A percentile compares a stretch with the other conserved stretches of the same genome.
Evolutionary conservation across 2,888 invertebrate species (phyloP).

Genomic region (Lasius fuliginosus): DNA sequence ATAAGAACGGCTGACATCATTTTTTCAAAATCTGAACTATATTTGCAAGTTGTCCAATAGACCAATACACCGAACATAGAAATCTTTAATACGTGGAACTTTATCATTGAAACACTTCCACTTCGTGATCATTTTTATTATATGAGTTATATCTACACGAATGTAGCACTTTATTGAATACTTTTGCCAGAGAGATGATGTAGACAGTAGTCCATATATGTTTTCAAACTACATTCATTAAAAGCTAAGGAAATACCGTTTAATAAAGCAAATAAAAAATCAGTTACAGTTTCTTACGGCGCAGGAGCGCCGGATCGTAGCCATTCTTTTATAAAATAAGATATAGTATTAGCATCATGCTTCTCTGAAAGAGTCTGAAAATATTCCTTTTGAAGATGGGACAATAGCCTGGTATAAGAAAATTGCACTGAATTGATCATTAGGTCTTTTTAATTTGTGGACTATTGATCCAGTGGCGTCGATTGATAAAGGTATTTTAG

Average conservation of each 20-base stretch:
- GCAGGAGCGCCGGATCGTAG: background rate
- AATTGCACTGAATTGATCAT: slow-evolving; percentile 10
- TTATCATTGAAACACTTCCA: no score
- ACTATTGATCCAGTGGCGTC: slow-evolving; percentile 13
- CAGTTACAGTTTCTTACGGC: background rate
- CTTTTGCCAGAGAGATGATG: background rate
- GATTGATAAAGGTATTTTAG: slow-evolving; percentile 3
- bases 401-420: slow-evolving; percentile 6
- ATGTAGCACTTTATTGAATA: slow-evolving; percentile 10
- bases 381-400: background rate
- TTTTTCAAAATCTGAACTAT: no score
- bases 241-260: background rate
- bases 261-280: slow-evolving; percentile 9
- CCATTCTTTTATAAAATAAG: slow-evolving; percentile 14
- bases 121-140: no score
- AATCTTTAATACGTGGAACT: no score
- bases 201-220: background rate
- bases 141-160: slow-evolving; percentile 11
- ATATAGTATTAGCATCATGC: background rate
- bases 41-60: no score
- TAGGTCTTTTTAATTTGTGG: slow-evolving; percentile 15
- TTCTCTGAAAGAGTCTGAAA: slow-evolving; percentile 16
- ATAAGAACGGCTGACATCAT: no score
- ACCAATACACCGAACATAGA: no score
- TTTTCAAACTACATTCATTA: slow-evolving; percentile 1